Base-by-base conservation (phyloP, 1,140 invertebrate genomes). In the Drosophila pseudoobscura region DNA sequence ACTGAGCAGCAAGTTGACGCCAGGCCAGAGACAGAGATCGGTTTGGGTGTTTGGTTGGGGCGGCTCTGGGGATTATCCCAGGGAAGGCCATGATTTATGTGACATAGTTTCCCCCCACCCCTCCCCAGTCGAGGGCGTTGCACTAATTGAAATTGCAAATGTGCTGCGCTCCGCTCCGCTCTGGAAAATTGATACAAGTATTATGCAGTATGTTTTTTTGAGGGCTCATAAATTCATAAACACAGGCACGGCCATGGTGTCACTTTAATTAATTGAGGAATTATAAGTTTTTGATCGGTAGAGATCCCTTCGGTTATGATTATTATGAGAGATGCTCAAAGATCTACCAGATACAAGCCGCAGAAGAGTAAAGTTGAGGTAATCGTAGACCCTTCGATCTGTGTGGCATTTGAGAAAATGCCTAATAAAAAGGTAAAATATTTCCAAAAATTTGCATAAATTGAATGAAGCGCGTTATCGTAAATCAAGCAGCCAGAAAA, bases 141-240 rank as follows among this genome's bases (percentile, higher is more conserved):
- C 79, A 88, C 80, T 88, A 88, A 88, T 88, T 88, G 84, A 88
- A 88, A 88, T 88, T 88, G 83, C 83, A 89, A 88, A 88, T 88
- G 59, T 73, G 69, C 49, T 31, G 64, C 44, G 31, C 31, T 31
- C 7, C 8, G 31, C 31, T 35, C 3, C 43, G 52, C 65, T 41
- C 52, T 41, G 61, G 22, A 64, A 72, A 87, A 83, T 79, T 88
- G 54, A 88, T 88, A 83, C 75, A 74, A 73, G 59, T 88, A 76
- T 88, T 88, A 79, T 89, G 61, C 83, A 72, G 53, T 50, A 60
- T 46, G 15, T 69, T 20, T 64, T 45, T 58, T 65, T 59, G 44
- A 31, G 61, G 63, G 50, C 43, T 60, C 51, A 43, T 24, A 65
- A 58, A 80, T 87, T 88, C 88, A 73, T 83, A 64, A 49, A 53